Conservation (phyloP, 2,888 invertebrate species). For the Drosophila buzzatii region DNA sequence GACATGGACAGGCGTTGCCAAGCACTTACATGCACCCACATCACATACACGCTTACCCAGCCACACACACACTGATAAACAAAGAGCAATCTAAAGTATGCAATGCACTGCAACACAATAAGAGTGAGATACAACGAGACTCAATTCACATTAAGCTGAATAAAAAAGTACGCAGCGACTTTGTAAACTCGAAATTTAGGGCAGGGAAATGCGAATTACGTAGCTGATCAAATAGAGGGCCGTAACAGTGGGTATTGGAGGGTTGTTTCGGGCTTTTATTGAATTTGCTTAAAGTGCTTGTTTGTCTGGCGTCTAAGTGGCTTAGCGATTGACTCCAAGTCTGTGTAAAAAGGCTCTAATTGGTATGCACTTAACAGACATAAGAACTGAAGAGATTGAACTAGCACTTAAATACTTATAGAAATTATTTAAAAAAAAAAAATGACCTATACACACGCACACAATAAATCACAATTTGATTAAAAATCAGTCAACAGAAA, state of each 20-base stretch:
- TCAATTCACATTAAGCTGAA: slow-evolving; percentile 37
- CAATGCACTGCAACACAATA: slow-evolving; percentile 36
- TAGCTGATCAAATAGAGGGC: slow-evolving; percentile 6
- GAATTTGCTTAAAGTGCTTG: slow-evolving; percentile 60
- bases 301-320: slow-evolving; percentile 56
- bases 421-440: neutral
- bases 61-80: neutral
- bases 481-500: neutral
- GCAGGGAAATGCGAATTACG: slow-evolving; percentile 24
- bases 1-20: slow-evolving; percentile 18
- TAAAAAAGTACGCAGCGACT: slow-evolving; percentile 36
- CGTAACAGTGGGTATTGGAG: neutral
- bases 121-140: slow-evolving; percentile 26
- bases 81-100: slow-evolving; percentile 27
- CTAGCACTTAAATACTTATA: neutral
- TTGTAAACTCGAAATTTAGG: slow-evolving; percentile 37
- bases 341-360: slow-evolving; percentile 31
- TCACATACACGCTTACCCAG: neutral
- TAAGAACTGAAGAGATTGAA: slow-evolving; percentile 15
- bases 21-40: slow-evolving; percentile 15
- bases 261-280: slow-evolving; percentile 51
- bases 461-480: neutral
- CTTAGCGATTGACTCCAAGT: slow-evolving; percentile 23
- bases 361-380: slow-evolving; percentile 33
- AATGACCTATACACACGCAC: too few species aligned